These are phyloP conservation scores for Amiota mariae DNA, from an alignment of 2,888 invertebrate species.

Conservation along the genomic window DNA sequence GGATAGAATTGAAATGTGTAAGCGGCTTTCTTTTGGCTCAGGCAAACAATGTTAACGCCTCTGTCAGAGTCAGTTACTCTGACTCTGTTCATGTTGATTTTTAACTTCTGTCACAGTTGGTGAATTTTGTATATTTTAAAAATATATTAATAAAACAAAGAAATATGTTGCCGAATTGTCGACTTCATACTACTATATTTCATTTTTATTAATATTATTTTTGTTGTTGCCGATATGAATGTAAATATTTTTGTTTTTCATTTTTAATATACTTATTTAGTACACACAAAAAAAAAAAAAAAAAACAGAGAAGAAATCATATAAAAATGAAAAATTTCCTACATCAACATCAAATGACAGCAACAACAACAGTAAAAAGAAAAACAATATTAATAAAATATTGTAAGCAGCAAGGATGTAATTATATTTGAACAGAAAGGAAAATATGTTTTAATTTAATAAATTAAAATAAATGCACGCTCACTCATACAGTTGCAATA, in stretches of 20 bases:
- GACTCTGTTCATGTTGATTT: no score
- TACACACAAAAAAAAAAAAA: neutral
- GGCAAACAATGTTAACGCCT: no score
- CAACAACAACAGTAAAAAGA: neutral
- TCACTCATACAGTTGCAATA: slow-evolving; percentile 4
- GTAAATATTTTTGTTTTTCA: neutral
- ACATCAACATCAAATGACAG: neutral
- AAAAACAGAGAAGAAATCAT: neutral
- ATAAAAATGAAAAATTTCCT: slow-evolving; percentile 8
- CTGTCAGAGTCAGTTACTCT: no score
- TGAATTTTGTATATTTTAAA: slow-evolving; percentile 41
- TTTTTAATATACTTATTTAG: neutral
- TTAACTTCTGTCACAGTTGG: no score
- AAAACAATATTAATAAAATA: slow-evolving; percentile 18
- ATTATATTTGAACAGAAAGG: slow-evolving; percentile 60
- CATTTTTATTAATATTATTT: no score
- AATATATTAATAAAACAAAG: slow-evolving; percentile 24
- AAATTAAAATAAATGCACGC: slow-evolving; percentile 56
- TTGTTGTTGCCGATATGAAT: no score
- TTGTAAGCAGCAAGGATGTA: slow-evolving; percentile 33
- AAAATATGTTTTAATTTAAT: slow-evolving; percentile 64
- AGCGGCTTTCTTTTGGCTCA: no score
- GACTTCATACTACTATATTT: no score
- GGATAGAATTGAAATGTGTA: no score
- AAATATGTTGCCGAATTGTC: neutral